These are phyloP conservation scores for Anoura caudifer DNA, from an alignment of 2,113 vertebrate genomes.

Conservation along the genomic window DNA sequence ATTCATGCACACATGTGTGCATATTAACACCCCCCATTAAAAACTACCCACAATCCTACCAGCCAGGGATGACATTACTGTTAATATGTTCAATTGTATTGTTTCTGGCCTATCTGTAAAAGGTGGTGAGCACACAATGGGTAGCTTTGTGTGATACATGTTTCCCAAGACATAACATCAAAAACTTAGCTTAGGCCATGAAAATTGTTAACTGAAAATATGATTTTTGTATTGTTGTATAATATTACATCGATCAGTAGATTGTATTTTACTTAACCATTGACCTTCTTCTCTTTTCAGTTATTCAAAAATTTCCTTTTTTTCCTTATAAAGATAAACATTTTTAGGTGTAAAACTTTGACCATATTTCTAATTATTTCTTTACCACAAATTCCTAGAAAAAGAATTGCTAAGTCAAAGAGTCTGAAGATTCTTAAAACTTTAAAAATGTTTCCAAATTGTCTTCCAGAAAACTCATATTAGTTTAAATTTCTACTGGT, in stretches of 20 bases:
- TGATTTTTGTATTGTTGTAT: not conserved
- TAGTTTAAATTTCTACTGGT: not conserved
- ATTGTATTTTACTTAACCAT: not conserved
- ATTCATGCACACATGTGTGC: rapidly evolving
- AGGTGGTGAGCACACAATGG: not conserved
- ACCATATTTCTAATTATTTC: not conserved
- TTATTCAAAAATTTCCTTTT: not conserved
- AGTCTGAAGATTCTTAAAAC: not conserved
- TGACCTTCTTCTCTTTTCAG: not conserved
- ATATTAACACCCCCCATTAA: not conserved
- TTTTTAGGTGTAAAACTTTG: not conserved
- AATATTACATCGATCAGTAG: not conserved
- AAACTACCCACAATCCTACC: not conserved
- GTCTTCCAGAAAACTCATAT: not conserved
- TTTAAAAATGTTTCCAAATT: not conserved
- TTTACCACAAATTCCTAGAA: not conserved
- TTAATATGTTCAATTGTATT: not conserved
- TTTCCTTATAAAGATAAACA: not conserved
- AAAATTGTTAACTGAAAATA: not conserved
- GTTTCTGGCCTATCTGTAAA: not conserved
- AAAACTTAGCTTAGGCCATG: not conserved
- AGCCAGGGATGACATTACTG: not conserved
- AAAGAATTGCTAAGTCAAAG: not conserved
- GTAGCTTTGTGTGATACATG: not conserved
- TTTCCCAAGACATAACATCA: not conserved